Conservation (phyloP, 2,113 vertebrate species). For the Tychaedon coryphoeus region DNA sequence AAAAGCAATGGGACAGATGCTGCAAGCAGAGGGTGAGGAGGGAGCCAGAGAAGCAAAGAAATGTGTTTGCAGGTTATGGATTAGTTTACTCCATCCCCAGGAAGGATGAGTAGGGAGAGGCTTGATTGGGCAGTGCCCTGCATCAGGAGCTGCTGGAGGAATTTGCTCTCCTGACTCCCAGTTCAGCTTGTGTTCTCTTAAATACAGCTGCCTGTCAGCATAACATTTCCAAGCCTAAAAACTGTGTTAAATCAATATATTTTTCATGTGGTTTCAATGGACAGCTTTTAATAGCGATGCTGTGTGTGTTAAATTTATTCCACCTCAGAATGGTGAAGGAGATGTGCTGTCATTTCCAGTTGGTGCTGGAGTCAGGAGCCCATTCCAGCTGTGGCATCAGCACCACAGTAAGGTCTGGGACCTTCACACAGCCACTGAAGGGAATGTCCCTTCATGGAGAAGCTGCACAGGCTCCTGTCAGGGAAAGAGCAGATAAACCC, state of each 20-base stretch:
- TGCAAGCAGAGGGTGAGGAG: neutral
- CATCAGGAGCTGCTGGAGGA: neutral
- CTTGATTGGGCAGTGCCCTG: neutral
- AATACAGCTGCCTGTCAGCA: neutral
- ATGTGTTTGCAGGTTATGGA: neutral
- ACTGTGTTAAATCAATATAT: neutral
- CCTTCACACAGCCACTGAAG: neutral
- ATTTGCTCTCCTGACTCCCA: neutral
- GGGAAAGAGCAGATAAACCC: neutral
- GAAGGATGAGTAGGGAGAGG: neutral
- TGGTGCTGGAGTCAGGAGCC: neutral
- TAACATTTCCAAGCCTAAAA: neutral
- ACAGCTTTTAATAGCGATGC: neutral
- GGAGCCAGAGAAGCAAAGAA: neutral
- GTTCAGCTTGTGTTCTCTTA: neutral
- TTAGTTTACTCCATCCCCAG: neutral
- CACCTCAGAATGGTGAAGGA: neutral
- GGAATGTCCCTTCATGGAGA: neutral
- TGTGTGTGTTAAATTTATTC: neutral
- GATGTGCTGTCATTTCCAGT: neutral
- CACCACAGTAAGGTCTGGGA: neutral
- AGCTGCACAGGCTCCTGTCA: neutral
- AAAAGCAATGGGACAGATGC: neutral
- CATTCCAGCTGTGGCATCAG: neutral
- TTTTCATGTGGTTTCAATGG: neutral